Percentiles rank a stretch among this genome's conserved stretches.
Conservation (phyloP, 2,888 invertebrate genomes). For the Nemotelus pantherinus region DNA sequence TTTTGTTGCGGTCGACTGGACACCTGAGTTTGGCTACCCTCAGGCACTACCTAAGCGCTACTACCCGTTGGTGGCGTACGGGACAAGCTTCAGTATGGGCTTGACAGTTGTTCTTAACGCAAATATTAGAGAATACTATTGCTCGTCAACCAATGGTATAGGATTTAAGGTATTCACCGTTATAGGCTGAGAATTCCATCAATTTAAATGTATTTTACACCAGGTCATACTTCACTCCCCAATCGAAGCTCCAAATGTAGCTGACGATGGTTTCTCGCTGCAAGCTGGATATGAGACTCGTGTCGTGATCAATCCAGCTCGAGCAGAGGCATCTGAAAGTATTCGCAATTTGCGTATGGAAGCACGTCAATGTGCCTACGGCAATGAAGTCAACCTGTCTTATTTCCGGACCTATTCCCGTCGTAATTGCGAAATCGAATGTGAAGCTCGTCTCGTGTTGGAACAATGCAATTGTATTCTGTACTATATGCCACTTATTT, state of each 20-base stretch:
- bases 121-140: slow-evolving; percentile 78
- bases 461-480: slow-evolving; percentile 59
- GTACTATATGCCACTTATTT: slow-evolving; percentile 68
- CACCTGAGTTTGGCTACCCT: slow-evolving; percentile 77
- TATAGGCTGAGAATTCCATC: no score
- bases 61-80: slow-evolving; percentile 3
- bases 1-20: slow-evolving; percentile 73
- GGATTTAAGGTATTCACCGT: slow-evolving; percentile 67
- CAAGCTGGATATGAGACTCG: slow-evolving; percentile 78
- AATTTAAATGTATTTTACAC: not conserved
- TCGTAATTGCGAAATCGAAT: slow-evolving; percentile 81
- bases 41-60: slow-evolving; percentile 63
- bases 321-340: slow-evolving; percentile 58
- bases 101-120: slow-evolving; percentile 77
- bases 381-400: slow-evolving; percentile 73
- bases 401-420: slow-evolving; percentile 78
- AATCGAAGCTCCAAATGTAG: slow-evolving; percentile 82
- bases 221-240: slow-evolving; percentile 82
- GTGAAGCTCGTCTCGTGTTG: slow-evolving; percentile 75
- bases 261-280: slow-evolving; percentile 77
- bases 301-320: slow-evolving; percentile 75
- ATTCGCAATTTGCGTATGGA: slow-evolving; percentile 54
- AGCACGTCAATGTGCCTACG: slow-evolving; percentile 75
- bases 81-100: slow-evolving; percentile 78
- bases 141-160: slow-evolving; percentile 76